Base-by-base conservation (phyloP, 2,797 vertebrate genomes). In the Falco rusticolus region DNA sequence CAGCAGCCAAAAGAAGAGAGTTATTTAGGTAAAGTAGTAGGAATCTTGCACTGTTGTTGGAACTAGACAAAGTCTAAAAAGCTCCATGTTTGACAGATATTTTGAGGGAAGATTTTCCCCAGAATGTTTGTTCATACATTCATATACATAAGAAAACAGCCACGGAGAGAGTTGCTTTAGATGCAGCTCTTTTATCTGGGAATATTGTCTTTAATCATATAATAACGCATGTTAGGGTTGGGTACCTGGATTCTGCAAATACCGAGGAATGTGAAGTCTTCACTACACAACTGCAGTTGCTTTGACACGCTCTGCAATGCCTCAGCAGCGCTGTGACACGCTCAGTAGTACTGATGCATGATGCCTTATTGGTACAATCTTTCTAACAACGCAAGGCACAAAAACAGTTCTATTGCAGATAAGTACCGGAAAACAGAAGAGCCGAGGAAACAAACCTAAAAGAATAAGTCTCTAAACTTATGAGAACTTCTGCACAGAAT, bases 91-190 rank as follows among this genome's bases (percentile, higher is more conserved):
- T 33, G 8, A 50, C 28, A 72, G 16, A 11, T 34, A 26, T 10
- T 77, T 65, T 68, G 39, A 57, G 13, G 29, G 22, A 82, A 71
- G 25, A 1, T 54, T 66, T 79, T 76, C 33, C 77, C 21, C 3
- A 8, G 14, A 53, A 75, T 71, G 12, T 48, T 72, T 78, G 9
- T 17, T 82, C 3, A 0, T 28, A 7, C 0, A 0, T 7, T 76
- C 86, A 84, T 79, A 31, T n/a, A 56, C 6, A 5, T 12, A 51
- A 84, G 43, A 51, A 86, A 53, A 6, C 25, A 82, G 6, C 39
- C 19, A 10, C 47, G 48, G 13, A 16, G 7, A 47, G 8, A 71
- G 41, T 5, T 74, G 14, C 10, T 85, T 59, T 51, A 88, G 25
- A 22, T 56, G 41, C 22, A 76, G 59, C 22, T 34, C n/a, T 63